These are phyloP conservation scores for Danionella cerebrum DNA, from an alignment of 2,113 vertebrate genomes.

Conservation along the genomic window DNA sequence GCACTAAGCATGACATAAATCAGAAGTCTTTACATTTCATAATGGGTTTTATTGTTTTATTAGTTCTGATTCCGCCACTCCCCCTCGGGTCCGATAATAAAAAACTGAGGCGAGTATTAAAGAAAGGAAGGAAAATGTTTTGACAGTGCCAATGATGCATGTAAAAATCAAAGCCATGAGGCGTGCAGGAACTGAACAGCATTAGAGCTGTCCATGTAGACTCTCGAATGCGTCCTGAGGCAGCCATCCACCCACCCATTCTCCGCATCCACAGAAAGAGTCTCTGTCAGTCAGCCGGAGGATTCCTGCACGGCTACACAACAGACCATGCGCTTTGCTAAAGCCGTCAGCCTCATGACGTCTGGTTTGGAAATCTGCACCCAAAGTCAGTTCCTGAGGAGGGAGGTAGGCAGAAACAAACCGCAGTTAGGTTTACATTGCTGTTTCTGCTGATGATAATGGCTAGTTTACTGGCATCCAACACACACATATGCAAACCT, in stretches of 20 bases:
- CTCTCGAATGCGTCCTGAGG: neutral
- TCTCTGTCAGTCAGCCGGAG: neutral
- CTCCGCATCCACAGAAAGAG: neutral
- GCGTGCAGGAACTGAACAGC: slow-evolving; percentile 15
- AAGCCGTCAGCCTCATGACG: neutral
- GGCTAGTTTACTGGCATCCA: slow-evolving; percentile 12
- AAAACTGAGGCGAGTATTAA: slow-evolving; percentile 13
- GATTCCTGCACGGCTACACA: slow-evolving; percentile 19
- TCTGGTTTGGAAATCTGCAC: slow-evolving; percentile 1
- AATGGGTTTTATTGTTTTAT: slow-evolving; percentile 7
- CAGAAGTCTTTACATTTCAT: slow-evolving; percentile 3
- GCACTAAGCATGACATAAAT: slow-evolving; percentile 1
- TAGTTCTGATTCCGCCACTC: slow-evolving; percentile 13
- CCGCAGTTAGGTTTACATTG: slow-evolving; percentile 18
- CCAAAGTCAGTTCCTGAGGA: neutral
- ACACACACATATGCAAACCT: neutral
- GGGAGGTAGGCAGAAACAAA: neutral
- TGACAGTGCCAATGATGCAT: slow-evolving; percentile 25
- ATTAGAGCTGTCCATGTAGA: slow-evolving; percentile 11
- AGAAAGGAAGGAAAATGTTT: slow-evolving; percentile 17
- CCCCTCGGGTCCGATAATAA: slow-evolving; percentile 9
- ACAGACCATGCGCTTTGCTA: neutral
- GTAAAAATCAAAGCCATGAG: slow-evolving; percentile 19
- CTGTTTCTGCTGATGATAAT: slow-evolving; percentile 34
- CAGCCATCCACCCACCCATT: neutral